Evolutionary conservation across 2,888 invertebrate species (phyloP).

Genomic region (Rotaria sp.): DNA sequence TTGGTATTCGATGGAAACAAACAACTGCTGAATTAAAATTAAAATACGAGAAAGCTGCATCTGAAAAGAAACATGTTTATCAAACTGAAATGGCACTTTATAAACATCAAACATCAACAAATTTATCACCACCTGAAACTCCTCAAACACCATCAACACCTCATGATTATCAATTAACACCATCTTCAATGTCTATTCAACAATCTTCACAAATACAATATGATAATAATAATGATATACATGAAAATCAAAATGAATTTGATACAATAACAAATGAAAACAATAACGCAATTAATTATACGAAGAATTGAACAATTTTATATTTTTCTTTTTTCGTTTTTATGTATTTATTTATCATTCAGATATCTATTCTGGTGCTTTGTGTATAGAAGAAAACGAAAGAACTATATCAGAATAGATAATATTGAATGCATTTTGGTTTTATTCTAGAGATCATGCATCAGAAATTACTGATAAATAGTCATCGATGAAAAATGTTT

Average conservation of each 20-base stretch:
- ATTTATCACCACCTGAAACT: not conserved
- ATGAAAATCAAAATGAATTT: not conserved
- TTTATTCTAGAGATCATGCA: not conserved
- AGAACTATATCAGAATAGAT: not conserved
- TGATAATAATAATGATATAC: not conserved
- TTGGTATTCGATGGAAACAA: not conserved
- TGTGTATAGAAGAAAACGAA: not conserved
- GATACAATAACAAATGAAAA: not conserved
- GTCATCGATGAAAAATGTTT: not conserved
- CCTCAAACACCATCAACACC: not conserved
- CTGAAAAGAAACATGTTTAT: not conserved
- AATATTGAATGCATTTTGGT: not conserved
- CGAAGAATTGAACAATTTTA: not conserved
- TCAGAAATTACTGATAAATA: too few species aligned
- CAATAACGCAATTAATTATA: not conserved
- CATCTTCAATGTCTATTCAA: not conserved
- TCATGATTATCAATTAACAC: not conserved
- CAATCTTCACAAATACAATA: not conserved
- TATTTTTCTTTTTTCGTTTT: not conserved
- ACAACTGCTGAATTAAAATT: not conserved
- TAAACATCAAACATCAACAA: not conserved
- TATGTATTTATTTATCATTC: not conserved
- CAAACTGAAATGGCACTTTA: not conserved
- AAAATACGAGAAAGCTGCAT: constrained; percentile 9
- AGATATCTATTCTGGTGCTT: not conserved